Evolutionary conservation across 2,888 invertebrate species (phyloP), one percentile per base, ranked within the genome.

Genomic region (Drosophila colorata): DNA sequence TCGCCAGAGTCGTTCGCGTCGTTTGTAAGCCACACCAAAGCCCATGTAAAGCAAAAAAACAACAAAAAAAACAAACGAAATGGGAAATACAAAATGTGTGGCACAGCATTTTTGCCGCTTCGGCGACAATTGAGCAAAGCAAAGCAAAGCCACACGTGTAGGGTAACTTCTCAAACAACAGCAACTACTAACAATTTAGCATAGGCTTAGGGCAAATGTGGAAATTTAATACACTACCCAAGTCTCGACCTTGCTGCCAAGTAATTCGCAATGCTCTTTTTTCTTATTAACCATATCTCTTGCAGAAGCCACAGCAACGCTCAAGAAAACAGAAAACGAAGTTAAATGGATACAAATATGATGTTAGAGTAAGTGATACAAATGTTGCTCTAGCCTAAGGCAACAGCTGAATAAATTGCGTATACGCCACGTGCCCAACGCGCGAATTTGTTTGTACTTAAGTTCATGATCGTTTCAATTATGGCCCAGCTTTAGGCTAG

Each of bases 401-500:
- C 8, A 20, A 23, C 63, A 60, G 33, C 37, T 23, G 40, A 40
- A 57, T n/a, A 35, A 16, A 69, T 68, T 68, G 66, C 66, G 52
- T 41, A 78, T 74, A 72, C 74, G 69, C 46, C 77, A 58, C 68
- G 63, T 66, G 69, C 47, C 4, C 58, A 13, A 23, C 4, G 33
- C n/a, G 11, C 16, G 14, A 37, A 43, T 43, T 58, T 46, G 48
- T n/a, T 23, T 55, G 52, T 61, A 64, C 43, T 70, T 74, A 74
- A 75, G 89, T 87, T 89, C 87, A 87, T 78, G 88, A 83, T 73
- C 87, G 74, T 75, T 77, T 72, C 76, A 87, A 89, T 87, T 85
- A 55, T 57, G 7, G 41, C 5, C 18, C 18, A 59, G 44, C 23
- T 57, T 38, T 28, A 44, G 13, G 40, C 56, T 67, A 41, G 31